phyloP scores from a whole-genome alignment of 2,888 invertebrate species.

The Melinaea menophilus region DNA sequence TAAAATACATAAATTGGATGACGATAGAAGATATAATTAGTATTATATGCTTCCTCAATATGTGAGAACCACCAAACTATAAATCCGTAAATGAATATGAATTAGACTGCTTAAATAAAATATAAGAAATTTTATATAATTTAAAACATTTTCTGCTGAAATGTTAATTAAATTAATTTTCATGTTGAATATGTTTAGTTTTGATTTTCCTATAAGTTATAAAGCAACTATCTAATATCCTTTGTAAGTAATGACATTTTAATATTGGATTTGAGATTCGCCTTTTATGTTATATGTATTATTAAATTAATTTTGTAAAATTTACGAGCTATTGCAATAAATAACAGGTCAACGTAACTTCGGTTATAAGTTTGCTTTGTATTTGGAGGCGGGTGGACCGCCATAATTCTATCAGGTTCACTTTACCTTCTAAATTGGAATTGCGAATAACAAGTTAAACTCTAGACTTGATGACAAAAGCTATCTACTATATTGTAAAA shows the following conservation, averaged over 20 bases:
- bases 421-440: slow-evolving; percentile 46
- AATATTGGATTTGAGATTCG: slow-evolving; percentile 35
- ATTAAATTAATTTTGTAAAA: slow-evolving; percentile 64
- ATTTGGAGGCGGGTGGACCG: slow-evolving; percentile 43
- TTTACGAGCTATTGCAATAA: slow-evolving; percentile 61
- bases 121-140: too few species aligned
- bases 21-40: too few species aligned
- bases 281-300: slow-evolving; percentile 65
- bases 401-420: slow-evolving; percentile 52
- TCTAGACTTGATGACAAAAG: background rate
- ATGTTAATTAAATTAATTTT: too few species aligned
- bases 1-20: too few species aligned
- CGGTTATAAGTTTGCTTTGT: slow-evolving; percentile 64
- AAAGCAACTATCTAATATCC: background rate
- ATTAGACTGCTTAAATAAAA: too few species aligned
- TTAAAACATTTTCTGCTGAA: too few species aligned
- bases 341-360: slow-evolving; percentile 69
- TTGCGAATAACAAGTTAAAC: slow-evolving; percentile 22
- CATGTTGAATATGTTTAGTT: too few species aligned
- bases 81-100: too few species aligned
- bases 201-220: background rate
- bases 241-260: slow-evolving; percentile 16
- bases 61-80: too few species aligned
- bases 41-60: too few species aligned
- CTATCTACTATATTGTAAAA: background rate